A percentile compares a stretch with the other conserved stretches of the same genome.
Conservation (phyloP, 2,888 invertebrate species). For the Tipula unca region DNA sequence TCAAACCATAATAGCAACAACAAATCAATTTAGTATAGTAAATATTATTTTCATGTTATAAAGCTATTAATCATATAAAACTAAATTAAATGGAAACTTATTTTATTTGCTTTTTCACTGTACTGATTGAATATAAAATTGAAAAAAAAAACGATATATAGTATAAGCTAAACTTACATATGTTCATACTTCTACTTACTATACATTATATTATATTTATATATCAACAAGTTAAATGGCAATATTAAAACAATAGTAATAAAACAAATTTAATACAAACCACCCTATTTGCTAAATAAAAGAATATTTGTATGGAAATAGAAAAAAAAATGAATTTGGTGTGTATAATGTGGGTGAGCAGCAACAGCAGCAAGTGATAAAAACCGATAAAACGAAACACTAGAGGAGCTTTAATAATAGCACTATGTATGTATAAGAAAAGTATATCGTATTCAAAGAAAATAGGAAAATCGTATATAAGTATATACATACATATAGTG, state of each 20-base stretch:
- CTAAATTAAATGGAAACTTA: neutral
- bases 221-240: neutral
- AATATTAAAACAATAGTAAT: neutral
- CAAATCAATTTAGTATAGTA: neutral
- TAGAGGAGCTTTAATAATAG: neutral
- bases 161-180: neutral
- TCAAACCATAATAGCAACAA: neutral
- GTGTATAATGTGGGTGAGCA: neutral
- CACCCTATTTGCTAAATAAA: neutral
- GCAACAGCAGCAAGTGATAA: neutral
- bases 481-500: neutral
- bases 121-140: neutral
- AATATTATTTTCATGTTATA: neutral
- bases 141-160: neutral
- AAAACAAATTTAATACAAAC: neutral
- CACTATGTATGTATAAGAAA: neutral
- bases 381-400: neutral
- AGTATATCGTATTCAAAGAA: neutral
- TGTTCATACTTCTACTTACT: neutral
- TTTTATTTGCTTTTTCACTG: neutral
- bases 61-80: neutral
- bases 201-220: neutral
- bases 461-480: neutral
- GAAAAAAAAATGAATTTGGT: neutral
- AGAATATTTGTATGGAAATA: neutral